Conservation (phyloP, 2,888 invertebrate species). For the Caenorhabditis sp. region DNA sequence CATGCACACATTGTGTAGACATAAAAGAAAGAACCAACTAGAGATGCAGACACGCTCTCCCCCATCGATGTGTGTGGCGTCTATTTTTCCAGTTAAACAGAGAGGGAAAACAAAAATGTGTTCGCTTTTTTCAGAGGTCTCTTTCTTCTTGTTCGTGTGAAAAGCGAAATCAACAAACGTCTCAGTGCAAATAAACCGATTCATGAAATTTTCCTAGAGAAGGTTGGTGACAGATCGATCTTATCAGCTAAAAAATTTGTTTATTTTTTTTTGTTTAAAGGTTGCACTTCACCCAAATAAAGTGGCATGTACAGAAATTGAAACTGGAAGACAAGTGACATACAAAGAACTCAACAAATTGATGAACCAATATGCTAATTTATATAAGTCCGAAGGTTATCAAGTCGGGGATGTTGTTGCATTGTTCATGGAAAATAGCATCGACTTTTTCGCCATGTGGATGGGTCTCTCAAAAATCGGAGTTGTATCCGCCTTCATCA, state of each 20-base stretch:
- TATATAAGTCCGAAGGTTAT: conserved; percentile 61
- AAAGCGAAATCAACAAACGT: conserved; percentile 50
- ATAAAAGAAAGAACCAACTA: not conserved
- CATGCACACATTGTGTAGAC: not conserved
- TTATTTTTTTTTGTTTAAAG: conserved; percentile 19
- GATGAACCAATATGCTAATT: conserved; percentile 67
- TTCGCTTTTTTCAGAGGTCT: conserved; percentile 57
- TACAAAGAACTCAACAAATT: conserved; percentile 62
- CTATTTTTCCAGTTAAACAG: not conserved
- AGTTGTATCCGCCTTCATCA: conserved; percentile 82
- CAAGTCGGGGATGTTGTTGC: conserved; percentile 84
- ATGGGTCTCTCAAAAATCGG: conserved; percentile 84
- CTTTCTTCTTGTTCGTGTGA: conserved; percentile 51
- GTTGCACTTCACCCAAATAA: conserved; percentile 47
- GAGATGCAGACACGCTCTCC: not conserved
- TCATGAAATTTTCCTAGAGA: conserved; percentile 64
- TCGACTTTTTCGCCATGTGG: conserved; percentile 91
- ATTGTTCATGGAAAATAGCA: conserved; percentile 87
- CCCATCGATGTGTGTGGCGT: not conserved
- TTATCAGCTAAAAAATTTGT: not conserved
- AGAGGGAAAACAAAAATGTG: no score
- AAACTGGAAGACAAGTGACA: conserved; percentile 60
- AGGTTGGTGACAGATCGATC: conserved; percentile 35
- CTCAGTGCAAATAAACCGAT: conserved; percentile 59
- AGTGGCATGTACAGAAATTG: conserved; percentile 52